Conservation (phyloP, 2,888 invertebrate species). For the Agrilus biguttatus region DNA sequence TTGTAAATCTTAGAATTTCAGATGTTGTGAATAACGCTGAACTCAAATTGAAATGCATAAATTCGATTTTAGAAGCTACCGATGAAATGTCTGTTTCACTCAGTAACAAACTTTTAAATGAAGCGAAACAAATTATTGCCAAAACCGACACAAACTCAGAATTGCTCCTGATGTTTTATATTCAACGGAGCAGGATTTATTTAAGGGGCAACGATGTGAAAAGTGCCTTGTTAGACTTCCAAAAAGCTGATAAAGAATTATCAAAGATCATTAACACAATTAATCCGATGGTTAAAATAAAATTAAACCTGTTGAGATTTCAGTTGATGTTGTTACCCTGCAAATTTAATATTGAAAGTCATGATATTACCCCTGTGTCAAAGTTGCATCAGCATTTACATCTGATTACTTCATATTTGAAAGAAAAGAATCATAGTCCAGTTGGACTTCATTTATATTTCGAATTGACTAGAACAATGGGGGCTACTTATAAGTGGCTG, state of each 20-base stretch:
- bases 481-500: conserved; percentile 15
- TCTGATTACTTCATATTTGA: conserved; percentile 3
- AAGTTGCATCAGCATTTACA: conserved; percentile 3
- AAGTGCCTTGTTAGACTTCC: conserved; percentile 12
- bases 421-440: conserved; percentile 4
- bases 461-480: conserved; percentile 16
- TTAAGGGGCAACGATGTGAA: conserved; percentile 6
- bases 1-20: conserved; percentile 14
- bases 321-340: conserved; percentile 13
- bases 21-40: conserved; percentile 10
- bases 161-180: conserved; percentile 7
- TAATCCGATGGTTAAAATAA: conserved; percentile 4
- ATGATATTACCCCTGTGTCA: conserved; percentile 2
- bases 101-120: too few relatives aligned
- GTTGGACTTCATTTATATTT: conserved; percentile 6
- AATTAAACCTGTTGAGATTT: conserved; percentile 10
- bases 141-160: neutral
- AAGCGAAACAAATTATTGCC: too few relatives aligned
- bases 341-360: conserved; percentile 11
- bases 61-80: neutral
- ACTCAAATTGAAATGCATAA: conserved; percentile 1
- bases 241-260: conserved; percentile 12
- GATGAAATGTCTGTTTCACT: neutral
- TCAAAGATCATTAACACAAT: conserved; percentile 2
- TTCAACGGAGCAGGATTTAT: conserved; percentile 9